A percentile compares a stretch with the other conserved stretches of the same genome.
Evolutionary conservation across 2,797 vertebrate species (phyloP).

Genomic region (Pogoniulus pusillus): DNA sequence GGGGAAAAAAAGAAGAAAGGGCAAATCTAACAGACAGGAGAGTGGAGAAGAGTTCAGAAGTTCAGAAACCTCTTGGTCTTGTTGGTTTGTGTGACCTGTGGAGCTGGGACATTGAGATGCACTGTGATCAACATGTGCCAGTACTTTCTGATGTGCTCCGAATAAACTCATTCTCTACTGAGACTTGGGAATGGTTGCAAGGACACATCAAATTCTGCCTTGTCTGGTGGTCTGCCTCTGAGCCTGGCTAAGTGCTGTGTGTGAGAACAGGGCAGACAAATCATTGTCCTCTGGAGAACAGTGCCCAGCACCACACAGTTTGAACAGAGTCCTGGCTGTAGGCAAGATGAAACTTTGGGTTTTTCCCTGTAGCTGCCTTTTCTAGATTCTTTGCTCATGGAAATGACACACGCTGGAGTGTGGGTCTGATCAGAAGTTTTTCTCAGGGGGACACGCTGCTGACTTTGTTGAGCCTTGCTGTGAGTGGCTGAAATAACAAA

Average conservation of each 20-base stretch:
- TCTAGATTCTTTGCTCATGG: neutral
- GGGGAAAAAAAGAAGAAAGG: neutral
- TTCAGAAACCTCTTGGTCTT: neutral
- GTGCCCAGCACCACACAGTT: neutral
- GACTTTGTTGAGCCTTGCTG: conserved; percentile 25
- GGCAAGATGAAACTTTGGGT: neutral
- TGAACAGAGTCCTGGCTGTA: neutral
- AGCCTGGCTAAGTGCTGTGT: fast-evolving
- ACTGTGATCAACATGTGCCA: neutral
- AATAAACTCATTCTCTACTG: neutral
- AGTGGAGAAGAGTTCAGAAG: too few relatives aligned
- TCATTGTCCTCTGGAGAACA: fast-evolving
- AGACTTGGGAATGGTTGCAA: neutral
- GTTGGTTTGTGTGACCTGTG: neutral
- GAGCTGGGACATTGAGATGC: neutral
- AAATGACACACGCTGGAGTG: neutral
- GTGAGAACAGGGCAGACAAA: neutral
- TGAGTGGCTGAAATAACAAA: conserved; percentile 26
- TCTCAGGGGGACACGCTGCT: neutral
- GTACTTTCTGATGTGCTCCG: neutral
- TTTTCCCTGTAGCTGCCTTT: neutral
- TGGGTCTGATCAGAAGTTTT: neutral
- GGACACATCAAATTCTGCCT: neutral
- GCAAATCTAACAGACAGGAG: neutral
- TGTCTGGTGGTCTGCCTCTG: neutral